Evolutionary conservation across 1,140 invertebrate genomes (phyloP), one percentile per base, ranked within the genome.

Genomic region (Magallana ariakensis): DNA sequence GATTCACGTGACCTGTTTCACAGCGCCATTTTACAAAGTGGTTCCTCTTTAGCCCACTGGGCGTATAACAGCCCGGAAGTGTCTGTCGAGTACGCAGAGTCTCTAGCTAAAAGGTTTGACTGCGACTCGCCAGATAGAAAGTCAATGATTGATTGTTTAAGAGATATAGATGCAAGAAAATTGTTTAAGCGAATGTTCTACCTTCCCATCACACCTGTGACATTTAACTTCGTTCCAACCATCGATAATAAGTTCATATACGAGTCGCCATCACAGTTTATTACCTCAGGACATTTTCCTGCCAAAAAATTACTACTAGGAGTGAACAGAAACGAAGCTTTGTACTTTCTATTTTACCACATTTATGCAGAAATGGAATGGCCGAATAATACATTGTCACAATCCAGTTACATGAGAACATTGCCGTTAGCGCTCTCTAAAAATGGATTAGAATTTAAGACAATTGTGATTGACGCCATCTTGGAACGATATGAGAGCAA

Each of bases 301-400:
- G 98, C 98, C 92, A 97, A 97, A 11, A 97, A 97, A 91, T 97
- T 99, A 89, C 95, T 99, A 46, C 96, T 98, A 95, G 98, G 98
- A 7, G 97, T 97, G 19, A 98, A 98, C 92, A 97, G 97, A 0
- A 98, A 99, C 93, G 98, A 99, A 75, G 90, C 89, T 10, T 70
- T 70, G 1, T 92, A 89, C 60, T 92, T 91, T 58, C 87, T 92
- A 4, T 60, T 89, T 46, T 92, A 92, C 70, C 57, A 55, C 56
- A 80, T 91, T 19, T 53, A 56, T 13, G 66, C 84, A 10, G 56
- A 33, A 22, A 66, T 86, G 6, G 57, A 22, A 55, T 87, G 85
- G 70, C 85, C 85, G 13, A 22, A 70, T 19, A 56, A 56, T 11
- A 62, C 56, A 53, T 19, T 89, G 33, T 70, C 22, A 60, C 57